phyloP scores from a whole-genome alignment of 2,888 invertebrate species.

The Deroplatys truncata region DNA sequence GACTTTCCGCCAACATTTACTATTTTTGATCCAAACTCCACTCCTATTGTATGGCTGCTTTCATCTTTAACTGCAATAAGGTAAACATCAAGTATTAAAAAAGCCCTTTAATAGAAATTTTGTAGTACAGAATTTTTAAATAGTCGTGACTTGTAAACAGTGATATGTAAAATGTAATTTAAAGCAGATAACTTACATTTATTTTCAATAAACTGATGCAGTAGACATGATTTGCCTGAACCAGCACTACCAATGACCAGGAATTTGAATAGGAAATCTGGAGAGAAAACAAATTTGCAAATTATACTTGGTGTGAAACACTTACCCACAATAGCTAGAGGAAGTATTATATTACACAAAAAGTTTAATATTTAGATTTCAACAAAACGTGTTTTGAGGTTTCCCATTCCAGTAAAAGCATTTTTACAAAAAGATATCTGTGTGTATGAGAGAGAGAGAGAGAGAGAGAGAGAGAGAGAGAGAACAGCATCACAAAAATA shows the following conservation, averaged over 20 bases:
- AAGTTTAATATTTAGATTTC: no score
- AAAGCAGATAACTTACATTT: constrained; percentile 62
- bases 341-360: no score
- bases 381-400: no score
- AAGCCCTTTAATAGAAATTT: no score
- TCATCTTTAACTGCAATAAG: constrained; percentile 68
- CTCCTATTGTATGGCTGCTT: constrained; percentile 79
- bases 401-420: no score
- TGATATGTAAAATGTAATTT: no score
- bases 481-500: no score
- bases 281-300: not conserved
- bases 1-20: constrained; percentile 77
- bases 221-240: constrained; percentile 75
- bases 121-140: not conserved
- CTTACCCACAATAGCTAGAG: no score
- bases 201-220: constrained; percentile 80
- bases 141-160: no score
- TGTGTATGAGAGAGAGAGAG: no score
- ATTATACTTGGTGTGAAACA: not conserved
- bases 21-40: constrained; percentile 83
- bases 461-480: no score
- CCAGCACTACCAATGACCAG: constrained; percentile 81
- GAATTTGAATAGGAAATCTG: constrained; percentile 82
- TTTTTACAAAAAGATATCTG: no score
- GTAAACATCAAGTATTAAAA: not conserved